Conservation (phyloP, 2,113 vertebrate species). For the Vombatus ursinus region DNA sequence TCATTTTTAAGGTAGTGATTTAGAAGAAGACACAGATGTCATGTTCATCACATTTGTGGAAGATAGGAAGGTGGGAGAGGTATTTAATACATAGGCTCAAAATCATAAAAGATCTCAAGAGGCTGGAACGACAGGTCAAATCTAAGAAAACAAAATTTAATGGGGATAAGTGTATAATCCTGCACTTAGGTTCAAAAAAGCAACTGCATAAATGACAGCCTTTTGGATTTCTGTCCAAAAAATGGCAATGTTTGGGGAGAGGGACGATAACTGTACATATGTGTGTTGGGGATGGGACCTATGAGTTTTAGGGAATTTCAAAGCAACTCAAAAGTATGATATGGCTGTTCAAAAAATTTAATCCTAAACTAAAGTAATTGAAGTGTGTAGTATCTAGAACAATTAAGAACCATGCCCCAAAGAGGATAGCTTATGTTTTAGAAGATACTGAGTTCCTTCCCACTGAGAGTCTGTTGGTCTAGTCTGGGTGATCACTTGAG, state of each 20-base stretch:
- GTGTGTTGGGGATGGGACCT: neutral
- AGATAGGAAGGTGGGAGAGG: neutral
- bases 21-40: neutral
- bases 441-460: neutral
- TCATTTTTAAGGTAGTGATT: neutral
- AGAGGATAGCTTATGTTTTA: neutral
- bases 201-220: neutral
- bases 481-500: neutral
- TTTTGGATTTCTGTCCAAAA: neutral
- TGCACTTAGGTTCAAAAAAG: neutral
- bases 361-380: neutral
- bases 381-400: neutral
- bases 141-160: neutral
- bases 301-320: neutral
- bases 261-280: neutral
- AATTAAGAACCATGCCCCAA: neutral
- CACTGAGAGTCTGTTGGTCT: neutral
- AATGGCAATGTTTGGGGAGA: neutral
- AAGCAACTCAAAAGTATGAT: neutral
- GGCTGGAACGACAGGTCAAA: neutral
- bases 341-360: neutral
- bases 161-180: neutral
- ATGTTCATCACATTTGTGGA: neutral
- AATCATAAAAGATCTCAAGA: neutral
- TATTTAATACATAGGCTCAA: neutral